Conservation (phyloP, 2,888 invertebrate species). For the Hypercompe scribonia region DNA sequence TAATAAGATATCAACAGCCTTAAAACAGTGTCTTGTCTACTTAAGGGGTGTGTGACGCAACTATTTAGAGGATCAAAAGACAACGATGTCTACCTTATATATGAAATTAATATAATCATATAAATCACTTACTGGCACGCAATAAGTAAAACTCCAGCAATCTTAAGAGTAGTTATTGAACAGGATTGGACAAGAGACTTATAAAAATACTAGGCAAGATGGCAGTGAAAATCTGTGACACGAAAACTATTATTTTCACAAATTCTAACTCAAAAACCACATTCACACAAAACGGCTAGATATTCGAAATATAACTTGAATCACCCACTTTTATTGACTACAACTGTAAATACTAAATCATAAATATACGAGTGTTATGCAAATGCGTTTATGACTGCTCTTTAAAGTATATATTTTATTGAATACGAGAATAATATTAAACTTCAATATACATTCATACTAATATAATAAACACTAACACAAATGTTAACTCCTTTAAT, state of each 20-base stretch:
- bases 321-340: constrained; percentile 62
- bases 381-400: constrained; percentile 58
- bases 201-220: neutral
- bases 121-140: neutral
- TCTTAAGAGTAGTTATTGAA: neutral
- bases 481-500: constrained; percentile 37
- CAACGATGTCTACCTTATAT: neutral
- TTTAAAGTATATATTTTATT: constrained; percentile 62
- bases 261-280: constrained; percentile 35
- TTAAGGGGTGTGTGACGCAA: neutral
- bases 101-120: neutral
- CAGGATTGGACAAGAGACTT: neutral
- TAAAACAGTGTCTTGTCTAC: neutral
- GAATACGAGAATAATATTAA: constrained; percentile 52
- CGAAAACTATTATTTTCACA: constrained; percentile 23
- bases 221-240: neutral
- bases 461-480: constrained; percentile 32
- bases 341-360: constrained; percentile 58
- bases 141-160: no score
- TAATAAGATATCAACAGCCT: neutral
- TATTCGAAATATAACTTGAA: constrained; percentile 59
- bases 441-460: constrained; percentile 51
- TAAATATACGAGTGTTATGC: constrained; percentile 63
- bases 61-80: no score
- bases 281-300: constrained; percentile 51